Conservation (phyloP, 2,113 vertebrate genomes). For the Xiphorhynchus elegans region DNA sequence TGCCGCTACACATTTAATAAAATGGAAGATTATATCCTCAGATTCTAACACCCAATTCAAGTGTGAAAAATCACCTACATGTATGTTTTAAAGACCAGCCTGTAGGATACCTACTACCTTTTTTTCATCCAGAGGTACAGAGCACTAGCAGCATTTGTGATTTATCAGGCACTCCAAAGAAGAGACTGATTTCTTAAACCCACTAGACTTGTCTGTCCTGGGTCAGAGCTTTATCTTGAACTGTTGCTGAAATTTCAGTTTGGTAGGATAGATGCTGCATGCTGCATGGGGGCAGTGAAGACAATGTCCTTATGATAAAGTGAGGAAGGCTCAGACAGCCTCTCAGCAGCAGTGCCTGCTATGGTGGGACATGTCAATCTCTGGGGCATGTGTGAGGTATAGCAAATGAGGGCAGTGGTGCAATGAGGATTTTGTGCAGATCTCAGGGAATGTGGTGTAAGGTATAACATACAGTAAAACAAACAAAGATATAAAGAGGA, state of each 20-base stretch:
- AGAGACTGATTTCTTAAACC: background rate
- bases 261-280: background rate
- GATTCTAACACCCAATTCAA: background rate
- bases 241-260: background rate
- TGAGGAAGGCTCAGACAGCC: background rate
- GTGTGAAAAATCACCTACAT: background rate
- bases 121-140: background rate
- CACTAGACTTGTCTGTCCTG: background rate
- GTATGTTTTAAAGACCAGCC: background rate
- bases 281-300: background rate
- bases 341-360: background rate
- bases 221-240: background rate
- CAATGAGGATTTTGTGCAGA: background rate
- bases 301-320: background rate
- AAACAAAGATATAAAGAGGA: background rate
- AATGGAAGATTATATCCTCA: background rate
- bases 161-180: background rate
- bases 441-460: background rate
- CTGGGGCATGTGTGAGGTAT: background rate
- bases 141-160: background rate
- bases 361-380: background rate
- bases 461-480: background rate
- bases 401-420: background rate
- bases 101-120: background rate
- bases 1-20: background rate